Conservation (phyloP, 1,140 invertebrate genomes). For the Centruroides vittatus region DNA sequence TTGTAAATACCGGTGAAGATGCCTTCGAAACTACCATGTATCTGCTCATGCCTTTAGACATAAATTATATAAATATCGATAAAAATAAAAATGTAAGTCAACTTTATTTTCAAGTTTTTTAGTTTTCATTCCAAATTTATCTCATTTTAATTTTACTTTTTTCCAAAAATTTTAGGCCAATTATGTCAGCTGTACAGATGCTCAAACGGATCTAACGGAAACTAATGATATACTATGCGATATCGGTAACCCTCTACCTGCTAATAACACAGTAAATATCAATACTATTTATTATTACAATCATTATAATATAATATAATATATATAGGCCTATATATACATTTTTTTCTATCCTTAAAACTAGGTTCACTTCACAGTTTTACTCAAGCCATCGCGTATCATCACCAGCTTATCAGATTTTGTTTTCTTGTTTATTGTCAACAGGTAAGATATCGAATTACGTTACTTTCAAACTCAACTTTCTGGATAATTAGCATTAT, state of each 20-base stretch:
- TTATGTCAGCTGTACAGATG: slow-evolving; percentile 49
- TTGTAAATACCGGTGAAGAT: slow-evolving; percentile 71
- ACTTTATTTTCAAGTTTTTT: not conserved
- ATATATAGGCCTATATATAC: not conserved
- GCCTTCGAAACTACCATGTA: slow-evolving; percentile 73
- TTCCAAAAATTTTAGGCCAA: slow-evolving; percentile 26
- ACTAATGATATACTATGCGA: slow-evolving; percentile 57
- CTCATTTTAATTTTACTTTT: slow-evolving; percentile 26
- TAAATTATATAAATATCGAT: slow-evolving; percentile 35
- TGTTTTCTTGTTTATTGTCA: not conserved
- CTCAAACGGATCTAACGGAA: slow-evolving; percentile 40
- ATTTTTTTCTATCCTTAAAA: too few relatives aligned
- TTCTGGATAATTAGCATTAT: not conserved
- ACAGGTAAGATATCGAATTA: not conserved
- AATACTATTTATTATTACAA: not conserved
- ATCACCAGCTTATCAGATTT: not conserved
- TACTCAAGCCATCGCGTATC: not conserved
- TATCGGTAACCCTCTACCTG: slow-evolving; percentile 44
- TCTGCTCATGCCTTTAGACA: slow-evolving; percentile 54
- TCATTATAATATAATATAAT: slow-evolving; percentile 1
- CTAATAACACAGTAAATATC: slow-evolving; percentile 16
- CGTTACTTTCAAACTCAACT: too few relatives aligned
- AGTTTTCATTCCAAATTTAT: not conserved
- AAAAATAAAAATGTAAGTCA: slow-evolving; percentile 6
- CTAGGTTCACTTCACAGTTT: not conserved